Evolutionary conservation across 2,888 invertebrate species (phyloP).

Genomic region (Brenthis ino): DNA sequence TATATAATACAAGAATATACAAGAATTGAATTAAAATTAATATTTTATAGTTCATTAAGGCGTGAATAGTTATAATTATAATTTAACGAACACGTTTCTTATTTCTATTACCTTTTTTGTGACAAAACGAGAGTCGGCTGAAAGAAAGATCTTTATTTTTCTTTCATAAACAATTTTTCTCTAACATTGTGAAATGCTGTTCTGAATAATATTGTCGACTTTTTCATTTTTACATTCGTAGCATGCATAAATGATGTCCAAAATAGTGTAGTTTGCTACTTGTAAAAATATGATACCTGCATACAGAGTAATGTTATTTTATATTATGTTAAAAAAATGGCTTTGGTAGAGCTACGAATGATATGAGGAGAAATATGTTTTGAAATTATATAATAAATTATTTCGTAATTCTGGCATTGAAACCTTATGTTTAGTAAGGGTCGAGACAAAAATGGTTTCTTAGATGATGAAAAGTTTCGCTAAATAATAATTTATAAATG

Average conservation of each 20-base stretch:
- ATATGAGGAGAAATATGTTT: too few species aligned
- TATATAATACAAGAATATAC: too few species aligned
- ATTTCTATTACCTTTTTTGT: neutral
- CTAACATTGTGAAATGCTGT: neutral
- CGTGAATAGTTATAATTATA: too few species aligned
- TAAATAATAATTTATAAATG: slow-evolving; percentile 30
- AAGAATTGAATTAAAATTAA: too few species aligned
- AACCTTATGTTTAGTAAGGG: slow-evolving; percentile 9
- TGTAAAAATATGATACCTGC: neutral
- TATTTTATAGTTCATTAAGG: too few species aligned
- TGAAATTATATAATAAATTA: too few species aligned
- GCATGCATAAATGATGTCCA: neutral
- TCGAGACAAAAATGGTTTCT: slow-evolving; percentile 9
- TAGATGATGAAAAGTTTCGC: slow-evolving; percentile 22
- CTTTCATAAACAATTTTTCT: neutral
- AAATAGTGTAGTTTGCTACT: neutral
- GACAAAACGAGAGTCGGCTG: neutral
- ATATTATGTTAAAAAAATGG: too few species aligned
- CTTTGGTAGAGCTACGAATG: too few species aligned
- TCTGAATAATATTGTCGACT: neutral
- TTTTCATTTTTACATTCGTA: slow-evolving; percentile 4
- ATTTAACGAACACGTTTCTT: neutral
- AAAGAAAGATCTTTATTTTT: slow-evolving; percentile 7
- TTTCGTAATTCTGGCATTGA: neutral
- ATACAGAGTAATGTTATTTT: too few species aligned